Evolutionary conservation across 2,113 vertebrate genomes (phyloP).

Genomic region (Muscicapa adusta): DNA sequence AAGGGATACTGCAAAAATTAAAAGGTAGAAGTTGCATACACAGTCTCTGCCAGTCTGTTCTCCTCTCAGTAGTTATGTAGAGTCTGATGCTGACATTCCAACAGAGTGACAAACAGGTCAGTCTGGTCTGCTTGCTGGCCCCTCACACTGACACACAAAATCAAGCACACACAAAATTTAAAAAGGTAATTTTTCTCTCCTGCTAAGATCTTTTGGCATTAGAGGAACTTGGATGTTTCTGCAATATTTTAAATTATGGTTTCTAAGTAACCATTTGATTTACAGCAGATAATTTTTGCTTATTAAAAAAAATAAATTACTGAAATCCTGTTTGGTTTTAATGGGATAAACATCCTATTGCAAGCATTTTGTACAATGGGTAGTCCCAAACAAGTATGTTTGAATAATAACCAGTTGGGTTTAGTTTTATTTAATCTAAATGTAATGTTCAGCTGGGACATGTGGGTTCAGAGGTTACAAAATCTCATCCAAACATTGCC

Average conservation of each 20-base stretch:
- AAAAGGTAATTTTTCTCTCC: conserved; percentile 20
- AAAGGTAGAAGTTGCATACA: not conserved
- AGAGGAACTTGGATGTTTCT: not conserved
- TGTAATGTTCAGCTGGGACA: not conserved
- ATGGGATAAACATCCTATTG: conserved; percentile 51
- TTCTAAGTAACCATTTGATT: conserved; percentile 43
- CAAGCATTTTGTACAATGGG: conserved; percentile 33
- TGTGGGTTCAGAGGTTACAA: not conserved
- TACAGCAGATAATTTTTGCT: conserved; percentile 47
- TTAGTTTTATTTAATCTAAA: conserved; percentile 48
- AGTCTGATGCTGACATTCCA: not conserved
- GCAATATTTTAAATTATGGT: not conserved
- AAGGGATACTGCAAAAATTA: not conserved
- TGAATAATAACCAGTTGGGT: not conserved
- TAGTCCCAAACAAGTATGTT: not conserved
- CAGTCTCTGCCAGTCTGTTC: not conserved
- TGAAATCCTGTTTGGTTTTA: conserved; percentile 57
- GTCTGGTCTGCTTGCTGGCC: not conserved
- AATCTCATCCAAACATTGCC: not conserved
- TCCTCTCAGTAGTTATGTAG: not conserved
- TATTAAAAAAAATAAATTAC: conserved; percentile 43
- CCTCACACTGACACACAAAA: not conserved
- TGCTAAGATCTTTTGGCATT: not conserved
- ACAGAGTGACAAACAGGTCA: not conserved
- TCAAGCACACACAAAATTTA: too few species aligned